A percentile compares a stretch with the other conserved stretches of the same genome.
Evolutionary conservation across 2,797 vertebrate genomes (phyloP).

Genomic region (Orientallactaga sibirica): DNA sequence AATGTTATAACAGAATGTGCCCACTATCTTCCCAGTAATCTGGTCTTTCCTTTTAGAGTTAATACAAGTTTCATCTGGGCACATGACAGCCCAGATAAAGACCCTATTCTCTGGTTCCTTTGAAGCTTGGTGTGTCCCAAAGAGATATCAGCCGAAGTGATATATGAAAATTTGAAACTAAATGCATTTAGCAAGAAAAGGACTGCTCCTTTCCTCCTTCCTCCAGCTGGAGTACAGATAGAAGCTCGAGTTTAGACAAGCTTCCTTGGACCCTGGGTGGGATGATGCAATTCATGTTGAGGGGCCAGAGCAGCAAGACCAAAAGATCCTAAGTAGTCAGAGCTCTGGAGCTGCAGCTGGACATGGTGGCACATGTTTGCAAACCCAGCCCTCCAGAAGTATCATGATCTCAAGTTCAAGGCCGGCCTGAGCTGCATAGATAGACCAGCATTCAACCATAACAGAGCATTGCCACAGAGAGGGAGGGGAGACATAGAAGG

Average conservation of each 20-base stretch:
- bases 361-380: no score
- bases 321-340: neutral
- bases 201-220: neutral
- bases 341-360: neutral
- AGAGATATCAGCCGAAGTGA: neutral
- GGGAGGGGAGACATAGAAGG: no score
- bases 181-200: neutral
- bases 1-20: neutral
- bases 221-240: neutral
- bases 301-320: neutral
- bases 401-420: neutral
- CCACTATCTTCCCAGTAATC: neutral
- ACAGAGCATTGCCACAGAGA: accelerated
- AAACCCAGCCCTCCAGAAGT: neutral
- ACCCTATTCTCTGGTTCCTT: neutral
- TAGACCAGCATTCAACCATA: neutral
- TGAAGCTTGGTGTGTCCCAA: neutral
- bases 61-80: neutral
- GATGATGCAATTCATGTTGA: neutral
- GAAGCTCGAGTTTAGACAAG: neutral
- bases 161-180: neutral
- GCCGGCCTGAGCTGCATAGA: neutral
- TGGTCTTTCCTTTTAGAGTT: neutral
- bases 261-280: neutral
- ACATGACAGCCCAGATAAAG: neutral